phyloP scores from a whole-genome alignment of 2,113 vertebrate genomes.

The Vulpes ferrilata region DNA sequence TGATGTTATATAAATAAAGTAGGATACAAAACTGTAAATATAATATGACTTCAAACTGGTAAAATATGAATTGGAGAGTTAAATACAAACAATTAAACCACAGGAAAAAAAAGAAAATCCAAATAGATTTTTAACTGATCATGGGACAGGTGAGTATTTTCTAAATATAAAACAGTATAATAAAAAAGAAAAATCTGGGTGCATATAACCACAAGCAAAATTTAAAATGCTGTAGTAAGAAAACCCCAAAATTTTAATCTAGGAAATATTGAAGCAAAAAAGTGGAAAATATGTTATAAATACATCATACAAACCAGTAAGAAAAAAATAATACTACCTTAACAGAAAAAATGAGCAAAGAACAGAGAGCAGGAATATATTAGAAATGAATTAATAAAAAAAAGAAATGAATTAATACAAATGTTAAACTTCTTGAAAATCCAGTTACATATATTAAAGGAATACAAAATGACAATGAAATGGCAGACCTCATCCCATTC shows the following conservation, averaged over 20 bases:
- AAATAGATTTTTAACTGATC: conserved; percentile 61
- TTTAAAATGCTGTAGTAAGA: conserved; percentile 20
- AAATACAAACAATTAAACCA: conserved; percentile 62
- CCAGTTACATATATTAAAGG: background rate
- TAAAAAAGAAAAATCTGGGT: conserved; percentile 36
- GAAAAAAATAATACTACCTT: background rate
- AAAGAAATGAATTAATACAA: background rate
- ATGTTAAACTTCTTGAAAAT: background rate
- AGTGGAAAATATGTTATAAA: background rate
- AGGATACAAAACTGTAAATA: conserved; percentile 26
- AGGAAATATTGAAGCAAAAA: conserved; percentile 15
- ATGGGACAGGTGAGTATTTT: conserved; percentile 4
- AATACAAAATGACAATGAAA: background rate
- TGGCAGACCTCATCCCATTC: background rate
- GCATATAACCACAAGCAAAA: background rate
- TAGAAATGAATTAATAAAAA: background rate
- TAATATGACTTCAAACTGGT: conserved; percentile 58
- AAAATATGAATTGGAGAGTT: conserved; percentile 57
- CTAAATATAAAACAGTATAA: conserved; percentile 6
- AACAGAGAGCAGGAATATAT: background rate
- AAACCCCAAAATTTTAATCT: background rate
- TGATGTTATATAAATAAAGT: conserved; percentile 27
- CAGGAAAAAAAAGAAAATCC: conserved; percentile 49
- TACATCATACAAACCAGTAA: background rate
- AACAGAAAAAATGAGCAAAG: background rate